Evolutionary conservation across 2,113 vertebrate species (phyloP).

Genomic region (Cochlearius cochlearius): DNA sequence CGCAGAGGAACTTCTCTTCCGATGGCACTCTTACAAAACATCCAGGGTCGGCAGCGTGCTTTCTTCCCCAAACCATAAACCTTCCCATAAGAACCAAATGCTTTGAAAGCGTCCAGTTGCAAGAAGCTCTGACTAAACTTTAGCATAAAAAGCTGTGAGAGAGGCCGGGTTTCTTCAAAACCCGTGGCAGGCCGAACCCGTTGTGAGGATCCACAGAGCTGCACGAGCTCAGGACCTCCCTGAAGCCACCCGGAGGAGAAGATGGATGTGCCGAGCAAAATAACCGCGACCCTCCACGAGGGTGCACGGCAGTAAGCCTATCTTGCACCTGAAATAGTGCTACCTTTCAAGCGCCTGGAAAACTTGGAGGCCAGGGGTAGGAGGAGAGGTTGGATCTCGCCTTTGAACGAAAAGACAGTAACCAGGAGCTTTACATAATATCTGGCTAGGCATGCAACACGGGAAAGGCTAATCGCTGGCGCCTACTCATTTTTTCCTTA

Average conservation of each 20-base stretch:
- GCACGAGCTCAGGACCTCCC: background rate
- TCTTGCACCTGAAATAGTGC: background rate
- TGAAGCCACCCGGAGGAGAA: background rate
- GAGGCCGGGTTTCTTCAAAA: background rate
- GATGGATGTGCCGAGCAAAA: background rate
- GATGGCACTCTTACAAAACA: background rate
- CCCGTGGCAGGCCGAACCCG: rapidly evolving
- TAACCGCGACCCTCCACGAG: rapidly evolving
- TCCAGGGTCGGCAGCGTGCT: background rate
- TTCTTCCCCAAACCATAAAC: background rate
- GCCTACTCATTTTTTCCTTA: background rate
- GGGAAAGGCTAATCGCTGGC: background rate
- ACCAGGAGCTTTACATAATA: background rate
- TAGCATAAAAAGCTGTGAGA: background rate
- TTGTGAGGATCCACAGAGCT: background rate
- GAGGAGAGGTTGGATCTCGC: background rate
- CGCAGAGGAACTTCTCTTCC: background rate
- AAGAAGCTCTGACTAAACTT: background rate
- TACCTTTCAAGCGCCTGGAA: background rate
- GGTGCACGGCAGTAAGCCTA: background rate
- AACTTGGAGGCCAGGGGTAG: background rate
- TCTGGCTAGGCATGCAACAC: background rate
- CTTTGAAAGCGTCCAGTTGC: background rate
- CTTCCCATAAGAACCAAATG: background rate
- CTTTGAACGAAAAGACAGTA: background rate